A percentile compares a stretch with the other conserved stretches of the same genome.
Evolutionary conservation across 2,888 invertebrate genomes (phyloP).

Genomic region (Nymphalis c-album): DNA sequence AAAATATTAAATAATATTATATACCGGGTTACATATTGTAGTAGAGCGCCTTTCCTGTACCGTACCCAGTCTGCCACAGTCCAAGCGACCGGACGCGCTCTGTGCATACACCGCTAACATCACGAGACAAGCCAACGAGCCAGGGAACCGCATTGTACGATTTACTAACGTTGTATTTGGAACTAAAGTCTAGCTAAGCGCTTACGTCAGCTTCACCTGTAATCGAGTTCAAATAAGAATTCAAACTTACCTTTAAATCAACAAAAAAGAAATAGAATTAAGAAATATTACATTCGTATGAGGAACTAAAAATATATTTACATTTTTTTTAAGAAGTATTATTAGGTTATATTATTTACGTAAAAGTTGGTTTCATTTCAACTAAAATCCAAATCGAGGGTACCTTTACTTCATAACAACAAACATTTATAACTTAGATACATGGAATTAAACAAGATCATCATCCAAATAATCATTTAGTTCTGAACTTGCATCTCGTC

Average conservation of each 20-base stretch:
- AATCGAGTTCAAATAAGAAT: too few species aligned
- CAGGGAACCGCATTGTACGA: conserved; percentile 3
- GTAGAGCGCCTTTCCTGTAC: background rate
- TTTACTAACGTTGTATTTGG: conserved; percentile 6
- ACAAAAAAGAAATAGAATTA: too few species aligned
- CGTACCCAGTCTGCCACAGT: background rate
- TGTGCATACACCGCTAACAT: background rate
- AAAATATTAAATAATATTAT: background rate
- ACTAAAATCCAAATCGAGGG: too few species aligned
- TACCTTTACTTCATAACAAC: too few species aligned
- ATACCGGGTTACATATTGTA: background rate
- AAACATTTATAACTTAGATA: too few species aligned
- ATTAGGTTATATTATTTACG: too few species aligned
- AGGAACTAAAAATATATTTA: background rate
- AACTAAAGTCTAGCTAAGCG: background rate
- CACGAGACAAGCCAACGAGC: conserved; percentile 6
- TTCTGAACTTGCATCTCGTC: background rate
- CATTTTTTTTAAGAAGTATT: background rate
- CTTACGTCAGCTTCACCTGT: background rate
- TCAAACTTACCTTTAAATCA: too few species aligned
- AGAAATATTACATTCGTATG: background rate
- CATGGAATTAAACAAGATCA: too few species aligned
- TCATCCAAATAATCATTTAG: background rate
- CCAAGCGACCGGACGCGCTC: conserved; percentile 32
- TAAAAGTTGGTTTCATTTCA: too few species aligned